phyloP scores from a whole-genome alignment of 1,140 invertebrate species.

The Papilio aristodemus region DNA sequence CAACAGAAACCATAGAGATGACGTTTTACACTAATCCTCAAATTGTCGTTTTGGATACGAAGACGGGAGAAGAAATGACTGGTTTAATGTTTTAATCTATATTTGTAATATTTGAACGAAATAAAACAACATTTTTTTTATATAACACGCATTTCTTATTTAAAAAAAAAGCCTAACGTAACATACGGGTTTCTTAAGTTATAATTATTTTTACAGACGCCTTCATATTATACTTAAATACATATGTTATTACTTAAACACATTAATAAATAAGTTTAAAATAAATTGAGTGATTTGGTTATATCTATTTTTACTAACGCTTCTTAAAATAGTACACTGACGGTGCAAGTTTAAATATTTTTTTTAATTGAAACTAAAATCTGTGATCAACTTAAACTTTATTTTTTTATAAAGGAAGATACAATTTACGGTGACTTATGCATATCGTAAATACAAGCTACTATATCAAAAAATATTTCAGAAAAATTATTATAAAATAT shows the following conservation, averaged over 20 bases:
- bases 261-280: constrained; percentile 24
- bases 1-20: constrained; percentile 43
- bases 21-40: background rate
- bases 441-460: too few species aligned
- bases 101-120: constrained; percentile 4
- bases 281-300: constrained; percentile 23
- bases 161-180: constrained; percentile 40
- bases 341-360: background rate
- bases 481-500: too few species aligned
- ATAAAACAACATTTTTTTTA: constrained; percentile 42
- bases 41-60: constrained; percentile 16
- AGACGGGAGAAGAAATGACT: constrained; percentile 13
- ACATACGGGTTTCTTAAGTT: constrained; percentile 32
- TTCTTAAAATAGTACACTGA: constrained; percentile 4
- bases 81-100: constrained; percentile 1
- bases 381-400: background rate
- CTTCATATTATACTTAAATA: constrained; percentile 17
- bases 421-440: too few species aligned
- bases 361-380: background rate
- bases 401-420: background rate
- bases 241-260: constrained; percentile 9
- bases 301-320: constrained; percentile 6
- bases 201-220: constrained; percentile 39
- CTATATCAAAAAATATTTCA: too few species aligned
- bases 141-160: constrained; percentile 42